Evolutionary conservation across 2,888 invertebrate species (phyloP).

Genomic region (Cetonia aurata): DNA sequence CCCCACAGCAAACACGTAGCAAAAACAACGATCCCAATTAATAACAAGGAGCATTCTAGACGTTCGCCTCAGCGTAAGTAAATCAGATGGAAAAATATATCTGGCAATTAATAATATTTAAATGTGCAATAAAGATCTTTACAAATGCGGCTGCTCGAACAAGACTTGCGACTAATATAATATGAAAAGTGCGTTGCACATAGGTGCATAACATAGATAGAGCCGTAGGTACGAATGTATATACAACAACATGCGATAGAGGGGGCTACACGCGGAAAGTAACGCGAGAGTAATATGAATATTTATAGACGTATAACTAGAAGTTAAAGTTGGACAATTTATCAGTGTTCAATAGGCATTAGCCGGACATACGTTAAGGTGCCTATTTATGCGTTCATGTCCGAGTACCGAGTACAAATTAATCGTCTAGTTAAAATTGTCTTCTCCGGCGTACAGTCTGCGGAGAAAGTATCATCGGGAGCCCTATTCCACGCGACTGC

Average conservation of each 20-base stretch:
- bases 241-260: slow-evolving; percentile 1
- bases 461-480: slow-evolving; percentile 9
- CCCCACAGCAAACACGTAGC: no score
- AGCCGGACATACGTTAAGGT: slow-evolving; percentile 42
- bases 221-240: not conserved
- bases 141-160: slow-evolving; percentile 19
- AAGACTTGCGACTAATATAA: slow-evolving; percentile 8
- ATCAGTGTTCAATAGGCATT: slow-evolving; percentile 44
- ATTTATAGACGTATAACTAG: slow-evolving; percentile 44
- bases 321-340: slow-evolving; percentile 43
- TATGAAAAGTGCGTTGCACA: slow-evolving; percentile 8
- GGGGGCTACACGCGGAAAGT: slow-evolving; percentile 32
- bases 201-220: slow-evolving; percentile 4
- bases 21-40: slow-evolving; percentile 30
- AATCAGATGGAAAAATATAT: slow-evolving; percentile 35
- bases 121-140: slow-evolving; percentile 38
- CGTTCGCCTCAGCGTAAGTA: slow-evolving; percentile 1
- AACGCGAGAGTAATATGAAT: slow-evolving; percentile 43
- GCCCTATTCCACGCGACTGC: no score
- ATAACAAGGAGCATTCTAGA: slow-evolving; percentile 16
- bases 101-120: slow-evolving; percentile 34
- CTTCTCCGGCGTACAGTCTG: slow-evolving; percentile 3
- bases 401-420: slow-evolving; percentile 27
- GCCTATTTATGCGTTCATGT: slow-evolving; percentile 44
- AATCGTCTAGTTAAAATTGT: slow-evolving; percentile 29